Percentiles rank a stretch among this genome's conserved stretches.
Evolutionary conservation across 2,797 vertebrate genomes (phyloP).

Genomic region (Pitangus sulphuratus): DNA sequence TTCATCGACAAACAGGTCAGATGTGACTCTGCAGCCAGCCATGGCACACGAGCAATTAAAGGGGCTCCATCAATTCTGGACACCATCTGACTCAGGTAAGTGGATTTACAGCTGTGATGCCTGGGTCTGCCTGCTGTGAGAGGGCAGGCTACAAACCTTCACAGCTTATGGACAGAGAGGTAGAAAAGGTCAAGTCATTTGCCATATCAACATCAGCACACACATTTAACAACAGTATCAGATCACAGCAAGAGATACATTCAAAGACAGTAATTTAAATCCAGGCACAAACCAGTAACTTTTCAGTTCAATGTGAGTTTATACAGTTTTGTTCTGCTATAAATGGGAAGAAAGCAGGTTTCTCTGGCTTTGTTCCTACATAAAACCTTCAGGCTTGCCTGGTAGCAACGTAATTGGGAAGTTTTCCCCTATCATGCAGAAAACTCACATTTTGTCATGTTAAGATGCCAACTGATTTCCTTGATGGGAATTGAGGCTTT

Average conservation of each 20-base stretch:
- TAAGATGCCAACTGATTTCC: not conserved
- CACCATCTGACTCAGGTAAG: not conserved
- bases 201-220: not conserved
- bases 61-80: not conserved
- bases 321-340: not conserved
- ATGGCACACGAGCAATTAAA: rapidly evolving
- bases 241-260: not conserved
- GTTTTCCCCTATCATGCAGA: not conserved
- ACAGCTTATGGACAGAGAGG: not conserved
- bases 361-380: not conserved
- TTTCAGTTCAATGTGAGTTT: not conserved
- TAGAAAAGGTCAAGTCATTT: not conserved
- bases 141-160: not conserved
- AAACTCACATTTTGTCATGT: not conserved
- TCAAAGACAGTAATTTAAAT: not conserved
- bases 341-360: not conserved
- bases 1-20: not conserved
- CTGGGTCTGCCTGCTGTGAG: rapidly evolving
- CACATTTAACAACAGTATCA: not conserved
- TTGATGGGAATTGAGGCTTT: not conserved
- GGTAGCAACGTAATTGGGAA: not conserved
- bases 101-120: not conserved
- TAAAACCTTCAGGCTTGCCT: not conserved
- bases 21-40: not conserved
- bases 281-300: not conserved